Percentiles rank a stretch among this genome's conserved stretches.
These are phyloP conservation scores for Melieria crassipennis DNA, from an alignment of 2,888 invertebrate species.

Conservation along the genomic window DNA sequence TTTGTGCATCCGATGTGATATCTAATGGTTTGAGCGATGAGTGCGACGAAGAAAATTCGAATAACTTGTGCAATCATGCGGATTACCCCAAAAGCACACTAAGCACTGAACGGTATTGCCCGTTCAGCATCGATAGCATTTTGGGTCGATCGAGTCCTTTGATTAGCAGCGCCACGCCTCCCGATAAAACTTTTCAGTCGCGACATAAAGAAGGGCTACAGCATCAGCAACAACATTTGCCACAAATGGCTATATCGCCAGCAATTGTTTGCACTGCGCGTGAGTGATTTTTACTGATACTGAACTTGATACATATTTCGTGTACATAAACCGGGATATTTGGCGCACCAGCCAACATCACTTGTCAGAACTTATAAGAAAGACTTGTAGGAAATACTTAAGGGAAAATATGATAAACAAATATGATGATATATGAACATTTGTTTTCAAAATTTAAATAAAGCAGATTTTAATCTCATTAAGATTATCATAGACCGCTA, in stretches of 20 bases:
- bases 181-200: slow-evolving; percentile 7
- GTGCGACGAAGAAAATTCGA: slow-evolving; percentile 23
- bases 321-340: too few relatives aligned
- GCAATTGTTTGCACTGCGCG: slow-evolving; percentile 43
- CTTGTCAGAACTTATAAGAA: too few relatives aligned
- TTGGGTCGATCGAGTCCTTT: slow-evolving; percentile 47
- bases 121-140: slow-evolving; percentile 56
- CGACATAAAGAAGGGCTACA: not conserved
- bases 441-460: too few relatives aligned
- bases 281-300: slow-evolving; percentile 39
- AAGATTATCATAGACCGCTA: too few relatives aligned
- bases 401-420: too few relatives aligned
- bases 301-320: too few relatives aligned
- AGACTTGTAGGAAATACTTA: too few relatives aligned
- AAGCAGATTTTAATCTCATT: too few relatives aligned
- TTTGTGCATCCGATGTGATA: slow-evolving; percentile 46
- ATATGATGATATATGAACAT: too few relatives aligned
- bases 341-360: too few relatives aligned
- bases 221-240: slow-evolving; percentile 22
- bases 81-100: slow-evolving; percentile 10
- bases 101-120: slow-evolving; percentile 38
- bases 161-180: not conserved
- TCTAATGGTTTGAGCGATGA: slow-evolving; percentile 29
- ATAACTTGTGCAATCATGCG: slow-evolving; percentile 1
- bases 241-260: slow-evolving; percentile 42